phyloP scores from a whole-genome alignment of 1,140 invertebrate species.

The Orussus abietinus region DNA sequence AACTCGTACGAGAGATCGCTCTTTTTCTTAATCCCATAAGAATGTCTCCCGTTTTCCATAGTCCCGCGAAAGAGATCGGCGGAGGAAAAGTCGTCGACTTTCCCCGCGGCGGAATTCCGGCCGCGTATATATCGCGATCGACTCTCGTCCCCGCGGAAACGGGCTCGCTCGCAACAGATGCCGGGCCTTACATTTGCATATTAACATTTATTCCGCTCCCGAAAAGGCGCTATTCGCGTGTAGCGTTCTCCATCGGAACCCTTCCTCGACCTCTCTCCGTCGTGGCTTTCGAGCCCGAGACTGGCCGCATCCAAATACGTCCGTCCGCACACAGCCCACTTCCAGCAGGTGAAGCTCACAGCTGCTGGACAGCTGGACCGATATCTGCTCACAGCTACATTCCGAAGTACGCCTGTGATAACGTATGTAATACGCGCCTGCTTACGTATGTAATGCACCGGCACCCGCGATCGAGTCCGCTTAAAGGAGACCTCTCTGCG shows the following conservation, averaged over 20 bases:
- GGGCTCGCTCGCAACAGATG: background rate
- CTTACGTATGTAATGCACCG: too few relatives aligned
- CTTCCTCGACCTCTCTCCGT: conserved; percentile 1
- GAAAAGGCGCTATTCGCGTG: background rate
- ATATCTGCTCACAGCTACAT: conserved; percentile 23
- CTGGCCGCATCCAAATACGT: conserved; percentile 4
- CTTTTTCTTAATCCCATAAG: too few relatives aligned
- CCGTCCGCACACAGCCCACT: background rate
- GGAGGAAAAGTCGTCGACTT: too few relatives aligned
- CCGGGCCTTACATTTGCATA: background rate
- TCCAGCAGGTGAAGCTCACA: conserved; percentile 33
- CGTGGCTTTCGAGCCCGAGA: background rate
- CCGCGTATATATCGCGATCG: too few relatives aligned
- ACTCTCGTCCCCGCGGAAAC: too few relatives aligned
- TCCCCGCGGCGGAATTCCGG: too few relatives aligned
- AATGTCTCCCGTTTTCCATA: too few relatives aligned
- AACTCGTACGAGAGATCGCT: too few relatives aligned
- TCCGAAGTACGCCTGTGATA: conserved; percentile 16
- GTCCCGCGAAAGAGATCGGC: too few relatives aligned
- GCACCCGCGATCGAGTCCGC: too few relatives aligned
- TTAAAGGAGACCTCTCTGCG: too few relatives aligned
- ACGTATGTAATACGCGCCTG: too few relatives aligned
- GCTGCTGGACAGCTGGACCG: conserved; percentile 38
- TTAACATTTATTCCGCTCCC: background rate
- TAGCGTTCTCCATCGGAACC: background rate